Percentiles rank a stretch among this genome's conserved stretches.
Evolutionary conservation across 1,140 invertebrate genomes (phyloP).

Genomic region (Gyrodactylus bullatarudis): DNA sequence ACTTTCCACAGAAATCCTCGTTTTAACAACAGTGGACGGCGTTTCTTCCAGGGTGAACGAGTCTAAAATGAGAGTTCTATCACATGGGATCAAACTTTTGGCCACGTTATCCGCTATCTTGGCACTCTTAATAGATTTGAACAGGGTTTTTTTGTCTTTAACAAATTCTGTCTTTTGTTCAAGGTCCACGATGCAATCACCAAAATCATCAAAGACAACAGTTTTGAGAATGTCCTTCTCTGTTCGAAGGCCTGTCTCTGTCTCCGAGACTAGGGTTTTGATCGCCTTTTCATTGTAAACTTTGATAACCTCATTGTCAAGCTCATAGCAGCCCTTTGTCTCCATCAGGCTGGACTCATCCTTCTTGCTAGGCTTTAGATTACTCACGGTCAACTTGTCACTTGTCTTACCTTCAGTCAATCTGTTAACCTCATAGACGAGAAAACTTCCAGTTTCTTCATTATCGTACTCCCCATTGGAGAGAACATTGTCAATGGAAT

Average conservation of each 20-base stretch:
- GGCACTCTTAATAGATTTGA: not conserved
- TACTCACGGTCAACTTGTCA: not conserved
- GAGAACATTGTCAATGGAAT: not conserved
- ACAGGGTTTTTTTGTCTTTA: not conserved
- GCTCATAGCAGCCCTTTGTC: not conserved
- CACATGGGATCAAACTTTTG: not conserved
- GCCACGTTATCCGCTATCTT: not conserved
- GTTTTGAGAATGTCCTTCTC: not conserved
- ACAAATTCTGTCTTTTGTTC: not conserved
- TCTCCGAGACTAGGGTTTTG: not conserved
- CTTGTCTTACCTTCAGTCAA: not conserved
- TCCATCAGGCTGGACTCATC: not conserved
- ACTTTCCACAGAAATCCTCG: not conserved
- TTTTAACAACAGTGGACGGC: not conserved
- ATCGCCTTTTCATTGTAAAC: not conserved
- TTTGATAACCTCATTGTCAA: not conserved
- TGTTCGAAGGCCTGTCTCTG: not conserved
- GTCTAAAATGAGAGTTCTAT: not conserved
- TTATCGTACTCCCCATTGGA: not conserved
- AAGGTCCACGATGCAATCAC: not conserved
- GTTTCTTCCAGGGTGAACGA: not conserved
- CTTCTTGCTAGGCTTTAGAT: not conserved
- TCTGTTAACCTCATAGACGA: not conserved
- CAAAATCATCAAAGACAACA: not conserved
- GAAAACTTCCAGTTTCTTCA: not conserved